These are phyloP conservation scores for Palythoa caribaeorum DNA, from an alignment of 92 coral and sea anemone species.

Conservation along the genomic window DNA sequence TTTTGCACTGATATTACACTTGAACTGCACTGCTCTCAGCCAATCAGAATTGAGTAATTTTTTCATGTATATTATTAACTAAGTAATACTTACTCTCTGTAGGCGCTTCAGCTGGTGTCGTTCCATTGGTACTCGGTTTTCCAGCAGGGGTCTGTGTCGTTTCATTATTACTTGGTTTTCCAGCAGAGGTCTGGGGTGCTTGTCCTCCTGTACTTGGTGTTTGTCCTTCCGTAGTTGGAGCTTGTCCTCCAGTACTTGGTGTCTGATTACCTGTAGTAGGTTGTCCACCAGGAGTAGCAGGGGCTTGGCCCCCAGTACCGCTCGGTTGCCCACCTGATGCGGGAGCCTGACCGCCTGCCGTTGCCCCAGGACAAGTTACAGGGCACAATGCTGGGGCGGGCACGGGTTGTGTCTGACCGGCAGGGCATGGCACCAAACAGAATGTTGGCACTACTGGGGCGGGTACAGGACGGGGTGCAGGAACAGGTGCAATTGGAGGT, in stretches of 20 bases:
- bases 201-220: constrained; percentile 30
- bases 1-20: too few relatives aligned
- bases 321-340: constrained; percentile 53
- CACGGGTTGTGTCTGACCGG: neutral
- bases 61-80: too few relatives aligned
- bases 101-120: neutral
- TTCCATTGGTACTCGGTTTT: constrained; percentile 13
- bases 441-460: constrained; percentile 44
- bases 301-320: constrained; percentile 29
- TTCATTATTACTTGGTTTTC: constrained; percentile 16
- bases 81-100: constrained; percentile 1
- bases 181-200: neutral
- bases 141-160: neutral
- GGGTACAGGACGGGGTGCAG: neutral
- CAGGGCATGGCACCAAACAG: constrained; percentile 31
- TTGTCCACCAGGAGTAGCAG: constrained; percentile 27
- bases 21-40: too few relatives aligned
- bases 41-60: too few relatives aligned
- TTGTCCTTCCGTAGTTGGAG: constrained; percentile 13
- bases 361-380: constrained; percentile 41
- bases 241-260: constrained; percentile 24
- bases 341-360: constrained; percentile 40
- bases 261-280: constrained; percentile 38
- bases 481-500: neutral
- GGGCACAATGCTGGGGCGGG: constrained; percentile 35